phyloP scores from a whole-genome alignment of 2,888 invertebrate genomes.

The Gryllus longicercus region DNA sequence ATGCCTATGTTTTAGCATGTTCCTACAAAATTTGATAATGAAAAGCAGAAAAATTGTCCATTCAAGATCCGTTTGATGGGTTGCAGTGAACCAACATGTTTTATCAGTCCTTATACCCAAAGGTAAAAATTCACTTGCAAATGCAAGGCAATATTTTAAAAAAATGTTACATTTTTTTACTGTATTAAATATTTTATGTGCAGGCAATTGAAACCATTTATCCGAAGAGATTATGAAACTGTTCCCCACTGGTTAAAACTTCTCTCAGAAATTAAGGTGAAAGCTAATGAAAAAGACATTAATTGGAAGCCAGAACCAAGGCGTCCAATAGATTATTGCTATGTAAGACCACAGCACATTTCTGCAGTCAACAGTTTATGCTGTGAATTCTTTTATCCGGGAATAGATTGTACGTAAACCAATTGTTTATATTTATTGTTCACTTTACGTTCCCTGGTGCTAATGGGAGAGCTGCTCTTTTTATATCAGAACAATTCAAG shows the following conservation, averaged over 20 bases:
- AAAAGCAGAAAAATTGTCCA: not conserved
- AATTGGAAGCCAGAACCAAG: constrained; percentile 49
- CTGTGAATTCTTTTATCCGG: constrained; percentile 86
- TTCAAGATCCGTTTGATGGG: constrained; percentile 54
- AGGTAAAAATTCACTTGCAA: constrained; percentile 41
- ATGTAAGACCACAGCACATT: constrained; percentile 82
- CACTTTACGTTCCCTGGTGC: too few relatives aligned
- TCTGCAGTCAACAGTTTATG: constrained; percentile 81
- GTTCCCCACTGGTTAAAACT: constrained; percentile 70
- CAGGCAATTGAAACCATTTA: constrained; percentile 70
- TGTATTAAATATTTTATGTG: constrained; percentile 11
- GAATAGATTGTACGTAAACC: constrained; percentile 73
- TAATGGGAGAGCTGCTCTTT: too few relatives aligned
- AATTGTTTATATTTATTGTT: not conserved
- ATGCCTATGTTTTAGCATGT: not conserved
- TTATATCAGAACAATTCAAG: too few relatives aligned
- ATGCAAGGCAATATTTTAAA: not conserved
- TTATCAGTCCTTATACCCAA: constrained; percentile 49
- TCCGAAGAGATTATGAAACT: constrained; percentile 65
- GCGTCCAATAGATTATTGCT: constrained; percentile 77
- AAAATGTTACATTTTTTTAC: not conserved
- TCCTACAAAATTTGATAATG: not conserved
- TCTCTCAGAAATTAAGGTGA: constrained; percentile 60
- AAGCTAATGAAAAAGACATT: constrained; percentile 48
- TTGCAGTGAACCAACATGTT: constrained; percentile 49